phyloP scores from a whole-genome alignment of 2,888 invertebrate species.

The Drymonia ruficornis region DNA sequence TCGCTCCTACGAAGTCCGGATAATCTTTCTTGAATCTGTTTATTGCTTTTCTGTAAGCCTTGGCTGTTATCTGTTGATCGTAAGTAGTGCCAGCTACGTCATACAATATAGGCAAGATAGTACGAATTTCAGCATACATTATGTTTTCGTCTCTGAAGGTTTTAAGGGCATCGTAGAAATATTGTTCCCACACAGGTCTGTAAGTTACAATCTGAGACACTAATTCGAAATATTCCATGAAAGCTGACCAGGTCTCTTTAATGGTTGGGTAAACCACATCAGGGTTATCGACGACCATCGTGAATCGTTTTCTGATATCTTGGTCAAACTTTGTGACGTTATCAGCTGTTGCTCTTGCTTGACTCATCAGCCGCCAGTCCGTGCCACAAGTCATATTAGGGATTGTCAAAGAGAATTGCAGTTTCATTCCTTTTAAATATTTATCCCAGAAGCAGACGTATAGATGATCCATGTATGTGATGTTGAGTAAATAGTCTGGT shows the following conservation, averaged over 20 bases:
- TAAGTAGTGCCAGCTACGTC: slow-evolving; percentile 87
- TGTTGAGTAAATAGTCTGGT: slow-evolving; percentile 85
- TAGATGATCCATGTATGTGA: slow-evolving; percentile 86
- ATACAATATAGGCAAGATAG: slow-evolving; percentile 86
- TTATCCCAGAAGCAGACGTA: slow-evolving; percentile 75
- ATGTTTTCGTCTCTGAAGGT: slow-evolving; percentile 88
- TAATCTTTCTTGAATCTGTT: slow-evolving; percentile 84
- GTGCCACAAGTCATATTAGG: slow-evolving; percentile 48
- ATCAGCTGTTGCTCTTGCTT: slow-evolving; percentile 62
- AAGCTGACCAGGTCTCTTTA: slow-evolving; percentile 85
- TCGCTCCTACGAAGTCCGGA: slow-evolving; percentile 88
- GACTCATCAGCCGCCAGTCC: slow-evolving; percentile 77
- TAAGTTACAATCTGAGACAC: slow-evolving; percentile 84
- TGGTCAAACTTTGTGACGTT: slow-evolving; percentile 78
- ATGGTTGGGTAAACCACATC: slow-evolving; percentile 75
- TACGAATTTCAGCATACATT: slow-evolving; percentile 88
- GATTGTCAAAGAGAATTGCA: slow-evolving; percentile 56
- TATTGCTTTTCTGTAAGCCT: slow-evolving; percentile 83
- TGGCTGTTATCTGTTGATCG: slow-evolving; percentile 81
- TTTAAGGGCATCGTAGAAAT: slow-evolving; percentile 86
- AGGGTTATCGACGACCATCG: slow-evolving; percentile 81
- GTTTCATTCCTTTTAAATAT: slow-evolving; percentile 16
- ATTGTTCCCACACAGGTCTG: slow-evolving; percentile 87
- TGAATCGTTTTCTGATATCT: slow-evolving; percentile 80
- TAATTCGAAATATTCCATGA: slow-evolving; percentile 82